A percentile compares a stretch with the other conserved stretches of the same genome.
Evolutionary conservation across 1,140 invertebrate species (phyloP).

Genomic region (Carcinoscorpius rotundicauda): DNA sequence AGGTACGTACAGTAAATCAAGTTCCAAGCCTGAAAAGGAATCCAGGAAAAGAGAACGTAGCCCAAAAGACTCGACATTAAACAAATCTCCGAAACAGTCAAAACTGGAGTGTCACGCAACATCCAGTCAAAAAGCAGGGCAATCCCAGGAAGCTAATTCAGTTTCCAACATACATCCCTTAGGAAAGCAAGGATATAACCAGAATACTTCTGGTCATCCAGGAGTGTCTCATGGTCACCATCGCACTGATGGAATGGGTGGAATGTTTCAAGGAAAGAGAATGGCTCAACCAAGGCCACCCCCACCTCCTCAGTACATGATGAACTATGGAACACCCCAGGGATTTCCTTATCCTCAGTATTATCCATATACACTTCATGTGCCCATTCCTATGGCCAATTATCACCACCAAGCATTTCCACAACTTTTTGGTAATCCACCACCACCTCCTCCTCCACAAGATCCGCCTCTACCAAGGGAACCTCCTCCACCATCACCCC

Average conservation of each 20-base stretch:
- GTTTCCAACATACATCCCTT: neutral
- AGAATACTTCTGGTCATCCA: neutral
- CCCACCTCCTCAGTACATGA: neutral
- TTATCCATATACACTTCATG: neutral
- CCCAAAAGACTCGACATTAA: neutral
- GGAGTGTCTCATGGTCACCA: no score
- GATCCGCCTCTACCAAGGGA: slow-evolving; percentile 1
- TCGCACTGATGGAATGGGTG: no score
- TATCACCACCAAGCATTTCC: neutral
- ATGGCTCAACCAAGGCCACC: neutral
- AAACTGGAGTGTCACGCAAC: neutral
- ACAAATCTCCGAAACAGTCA: neutral
- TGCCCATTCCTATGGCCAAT: neutral
- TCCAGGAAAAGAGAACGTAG: neutral
- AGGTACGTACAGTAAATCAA: neutral
- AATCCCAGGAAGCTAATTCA: neutral
- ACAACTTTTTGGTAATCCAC: neutral
- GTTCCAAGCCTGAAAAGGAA: neutral
- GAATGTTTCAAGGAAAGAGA: no score
- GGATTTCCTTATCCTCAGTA: neutral
- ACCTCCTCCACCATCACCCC: neutral
- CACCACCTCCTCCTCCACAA: neutral
- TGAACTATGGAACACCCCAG: neutral
- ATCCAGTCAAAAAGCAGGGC: neutral
- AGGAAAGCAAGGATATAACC: neutral